Base-by-base conservation (phyloP, 1,140 invertebrate genomes). In the Zaprionus camerounensis region DNA sequence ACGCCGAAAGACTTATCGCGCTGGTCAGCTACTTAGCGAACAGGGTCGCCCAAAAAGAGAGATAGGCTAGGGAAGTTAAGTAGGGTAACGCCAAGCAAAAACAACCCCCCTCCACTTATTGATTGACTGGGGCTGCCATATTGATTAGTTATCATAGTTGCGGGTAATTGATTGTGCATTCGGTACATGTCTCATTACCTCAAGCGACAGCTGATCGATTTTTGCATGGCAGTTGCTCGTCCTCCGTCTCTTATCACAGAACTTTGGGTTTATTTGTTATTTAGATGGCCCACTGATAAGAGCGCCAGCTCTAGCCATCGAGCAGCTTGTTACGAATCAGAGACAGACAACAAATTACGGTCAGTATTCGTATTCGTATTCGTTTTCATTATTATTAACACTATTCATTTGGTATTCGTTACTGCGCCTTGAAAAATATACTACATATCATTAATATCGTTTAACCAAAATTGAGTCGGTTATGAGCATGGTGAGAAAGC, bases 181-280 rank as follows among this genome's bases (percentile, higher is more conserved):
- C 56, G 56, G 53, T 61, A 87, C 74, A 81, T 67, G 78, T 81
- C 78, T 62, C 82, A 85, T 86, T 87, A 86, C 78, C 34, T 28
- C 56, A 46, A 62, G 7, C 72, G 84, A 87, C 83, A 87, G 80
- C 84, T 87, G 83, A 87, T 87, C 83, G 83, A 87, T 87, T 87
- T 87, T 87, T 88, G 83, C 83, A 87, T 83, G 77, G 58, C 59
- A 63, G 53, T 56, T 38, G 56, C 51, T 71, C 71, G 56, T 63
- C 55, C 17, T 71, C 71, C 46, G 59, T 31, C 17, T 15, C 55
- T 61, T 65, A 55, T 76, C 66, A 65, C 41, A 4, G 13, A 53
- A 17, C 15, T 31, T 46, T 41, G 62, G 53, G 49, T 71, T 36
- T 65, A 66, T 46, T 53, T 58, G 44, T 41, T 57, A 56, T 75